Evolutionary conservation across 2,888 invertebrate genomes (phyloP), one percentile per base, ranked within the genome.

Genomic region (Pseudanteris insignis): DNA sequence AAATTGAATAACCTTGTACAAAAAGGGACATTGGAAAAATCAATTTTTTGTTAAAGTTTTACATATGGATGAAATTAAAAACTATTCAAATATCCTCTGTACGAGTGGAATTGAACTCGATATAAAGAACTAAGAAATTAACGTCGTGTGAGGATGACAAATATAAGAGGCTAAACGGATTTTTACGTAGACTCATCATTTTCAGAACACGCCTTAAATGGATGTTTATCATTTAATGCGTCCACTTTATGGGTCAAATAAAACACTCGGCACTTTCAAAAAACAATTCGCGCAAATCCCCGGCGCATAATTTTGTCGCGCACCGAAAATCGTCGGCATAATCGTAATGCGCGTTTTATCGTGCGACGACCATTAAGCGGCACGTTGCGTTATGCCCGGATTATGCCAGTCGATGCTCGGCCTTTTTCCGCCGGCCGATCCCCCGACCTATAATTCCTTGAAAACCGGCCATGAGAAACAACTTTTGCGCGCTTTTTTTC

Each of bases 281-380:
- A 40, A 50, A 34, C 41, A 41, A 41, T 41, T 51, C 18, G 8
- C 13, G 11, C n/a, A 41, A 51, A 51, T 51, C 34, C 25, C 13
- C 12, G 10, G 26, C 15, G 44, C 18, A 25, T 36, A 44, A 44
- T 44, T 37, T 4, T 25, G 2, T 11, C n/a, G n/a, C 28, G 34
- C 12, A 2, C 26, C 34, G 18, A 30, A 40, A 53, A 53, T 43
- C 29, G 43, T 12, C 14, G 28, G 26, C 33, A 40, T 55, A 47
- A 54, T 47, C 33, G 47, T 47, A 47, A 55, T 47, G 46, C 40
- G 13, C 40, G 18, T 43, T 55, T 55, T 55, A 47, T 55, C 47
- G 44, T 44, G 10, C 26, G 11, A 13, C 26, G 26, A 6, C 40
- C 40, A 54, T 54, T 51, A 38, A 46, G 26, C 8, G 34, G 34